Evolutionary conservation across 1,140 invertebrate species (phyloP), one percentile per base, ranked within the genome.

Genomic region (Hyphantria cunea): DNA sequence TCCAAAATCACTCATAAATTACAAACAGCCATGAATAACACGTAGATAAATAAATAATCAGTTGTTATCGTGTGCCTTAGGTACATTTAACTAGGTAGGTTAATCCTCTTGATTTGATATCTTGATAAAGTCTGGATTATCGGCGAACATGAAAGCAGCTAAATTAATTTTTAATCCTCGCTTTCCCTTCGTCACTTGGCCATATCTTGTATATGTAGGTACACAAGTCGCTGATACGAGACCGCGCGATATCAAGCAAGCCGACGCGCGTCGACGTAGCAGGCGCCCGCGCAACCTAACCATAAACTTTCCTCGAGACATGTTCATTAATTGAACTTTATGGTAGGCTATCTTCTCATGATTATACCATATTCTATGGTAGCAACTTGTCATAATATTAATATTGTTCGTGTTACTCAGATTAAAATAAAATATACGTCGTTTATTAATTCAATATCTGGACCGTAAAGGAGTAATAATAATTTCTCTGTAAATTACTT

Each of bases 161-260:
- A 86, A 89, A 86, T 88, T 78, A 89, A 86, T 86, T 88, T 86
- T 89, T 88, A 88, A 88, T 88, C 85, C 81, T 59, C 17, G 69
- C 78, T 84, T 82, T 79, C 78, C 78, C 78, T 82, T 66, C 74
- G 78, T 76, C 63, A 76, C 74, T 78, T 65, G 69, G 67, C 59
- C 72, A 48, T 89, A 85, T 84, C 82, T 76, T 72, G 68, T 70
- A 58, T 74, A 77, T 67, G 80, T 74, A 68, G 70, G 59, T 70
- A 72, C 68, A 78, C 74, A 76, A 68, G 58, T 58, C 44, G 66
- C 63, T 65, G 74, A 71, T 77, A 75, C 39, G 63, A 55, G 25
- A 34, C 32, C 48, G 15, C 53, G 34, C 44, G 64, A 69, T 69
- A 68, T 66, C 49, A 70, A 51, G 64, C 34, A 49, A 45, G 50